Base-by-base conservation (phyloP, 2,888 invertebrate species). In the Labia minor region DNA sequence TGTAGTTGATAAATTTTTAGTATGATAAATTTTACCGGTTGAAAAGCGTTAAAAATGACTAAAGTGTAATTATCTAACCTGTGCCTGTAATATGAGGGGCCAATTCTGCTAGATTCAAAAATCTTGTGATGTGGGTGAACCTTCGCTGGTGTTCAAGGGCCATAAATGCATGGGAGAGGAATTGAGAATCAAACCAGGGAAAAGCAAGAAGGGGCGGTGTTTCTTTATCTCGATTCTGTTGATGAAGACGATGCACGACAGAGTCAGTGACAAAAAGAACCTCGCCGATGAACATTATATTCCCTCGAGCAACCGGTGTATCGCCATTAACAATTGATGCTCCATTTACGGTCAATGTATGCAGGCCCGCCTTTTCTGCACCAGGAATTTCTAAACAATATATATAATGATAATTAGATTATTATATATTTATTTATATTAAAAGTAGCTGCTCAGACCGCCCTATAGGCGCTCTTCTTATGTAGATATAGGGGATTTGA, bases 151-250 rank as follows among this genome's bases (percentile, higher is more conserved):
- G 76, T 74, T 84, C 84, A 64, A 85, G 75, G 16, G 83, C 83
- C 70, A 84, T 75, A 75, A 84, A 85, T 1, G 84, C 83, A 74
- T 85, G 85, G 19, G 84, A 84, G 37, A 85, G 74, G 73, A 85
- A 85, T 73, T 85, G 85, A 14, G 85, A 84, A 37, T 83, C 83
- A 73, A 84, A 84, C 85, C 85, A 85, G 1, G 85, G 85, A 71
- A 84, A 85, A 1, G 85, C 84, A 68, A 85, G 73, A 37, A 85
- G 76, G 14, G 85, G 85, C 16, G 85, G 85, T 16, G 85, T 85
- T 75, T 85, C 85, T 75, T 85, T 84, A 74, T 85, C 85, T 71
- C 82, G 80, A 74, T 85, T 83, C 75, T 83, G 82, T 74, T 83
- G 83, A 74, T 85, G 85, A 63, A 85, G 77, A 72, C 82, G 80